phyloP scores from a whole-genome alignment of 2,888 invertebrate genomes.

The Drosophila prostipennis region DNA sequence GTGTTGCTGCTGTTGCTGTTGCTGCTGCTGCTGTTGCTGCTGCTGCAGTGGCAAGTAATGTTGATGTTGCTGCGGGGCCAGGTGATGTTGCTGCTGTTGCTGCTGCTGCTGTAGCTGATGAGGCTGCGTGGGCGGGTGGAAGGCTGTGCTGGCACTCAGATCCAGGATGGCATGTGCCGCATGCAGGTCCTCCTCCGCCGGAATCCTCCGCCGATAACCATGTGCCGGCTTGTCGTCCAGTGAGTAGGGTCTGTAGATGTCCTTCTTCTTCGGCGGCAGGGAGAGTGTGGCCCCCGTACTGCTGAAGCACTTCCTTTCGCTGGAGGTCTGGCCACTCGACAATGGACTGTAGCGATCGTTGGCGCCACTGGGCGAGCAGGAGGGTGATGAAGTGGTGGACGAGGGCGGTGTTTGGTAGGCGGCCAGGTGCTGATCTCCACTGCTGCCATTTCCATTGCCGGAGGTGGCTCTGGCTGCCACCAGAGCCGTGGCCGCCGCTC shows the following conservation, averaged over 20 bases:
- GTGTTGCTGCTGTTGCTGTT: slow-evolving; percentile 59
- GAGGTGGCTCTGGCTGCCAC: slow-evolving; percentile 54
- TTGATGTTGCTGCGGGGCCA: slow-evolving; percentile 81
- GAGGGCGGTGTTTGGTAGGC: slow-evolving; percentile 82
- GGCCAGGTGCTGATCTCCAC: slow-evolving; percentile 69
- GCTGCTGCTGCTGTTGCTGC: slow-evolving; percentile 63
- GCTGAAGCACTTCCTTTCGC: slow-evolving; percentile 92
- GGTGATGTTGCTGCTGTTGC: slow-evolving; percentile 60
- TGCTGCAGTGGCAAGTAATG: slow-evolving; percentile 82
- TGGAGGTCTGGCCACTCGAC: slow-evolving; percentile 86
- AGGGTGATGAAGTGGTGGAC: slow-evolving; percentile 83
- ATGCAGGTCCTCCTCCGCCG: slow-evolving; percentile 92
- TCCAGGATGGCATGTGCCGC: slow-evolving; percentile 96
- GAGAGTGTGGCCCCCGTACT: slow-evolving; percentile 93
- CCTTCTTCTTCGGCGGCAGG: slow-evolving; percentile 95
- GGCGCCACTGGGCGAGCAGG: slow-evolving; percentile 80
- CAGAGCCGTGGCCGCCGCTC: slow-evolving; percentile 76
- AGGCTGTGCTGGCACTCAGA: slow-evolving; percentile 93
- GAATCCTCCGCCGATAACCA: slow-evolving; percentile 84
- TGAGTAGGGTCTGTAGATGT: slow-evolving; percentile 95
- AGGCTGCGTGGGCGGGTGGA: slow-evolving; percentile 87
- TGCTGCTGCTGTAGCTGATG: slow-evolving; percentile 80
- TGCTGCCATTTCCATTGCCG: background rate
- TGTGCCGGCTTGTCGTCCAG: slow-evolving; percentile 87
- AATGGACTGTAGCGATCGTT: slow-evolving; percentile 81